Evolutionary conservation across 64 coral and sea anemone species (phyloP).

Genomic region (Montipora capricornis): DNA sequence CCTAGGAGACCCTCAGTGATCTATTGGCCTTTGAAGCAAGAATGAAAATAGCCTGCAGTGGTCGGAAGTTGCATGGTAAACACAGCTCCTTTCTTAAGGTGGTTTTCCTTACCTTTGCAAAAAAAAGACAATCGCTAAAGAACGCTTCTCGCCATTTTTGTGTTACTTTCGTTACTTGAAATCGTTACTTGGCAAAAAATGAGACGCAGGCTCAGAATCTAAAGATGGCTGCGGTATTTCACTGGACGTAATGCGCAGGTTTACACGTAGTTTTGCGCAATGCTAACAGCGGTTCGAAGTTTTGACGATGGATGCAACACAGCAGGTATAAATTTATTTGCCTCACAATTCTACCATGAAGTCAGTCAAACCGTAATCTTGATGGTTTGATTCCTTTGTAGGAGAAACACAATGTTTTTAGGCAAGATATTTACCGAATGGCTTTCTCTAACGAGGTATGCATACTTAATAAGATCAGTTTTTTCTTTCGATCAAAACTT

Average conservation of each 20-base stretch:
- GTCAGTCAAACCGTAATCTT: not conserved
- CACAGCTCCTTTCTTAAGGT: no score
- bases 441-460: slow-evolving; percentile 17
- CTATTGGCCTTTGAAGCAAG: no score
- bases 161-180: no score
- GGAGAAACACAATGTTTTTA: slow-evolving; percentile 37
- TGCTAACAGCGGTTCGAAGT: not conserved
- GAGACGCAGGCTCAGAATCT: not conserved
- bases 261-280: not conserved
- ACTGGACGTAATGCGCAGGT: not conserved
- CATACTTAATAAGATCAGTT: not conserved
- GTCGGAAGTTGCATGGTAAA: no score
- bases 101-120: no score
- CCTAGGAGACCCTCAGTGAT: no score
- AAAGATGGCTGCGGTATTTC: not conserved
- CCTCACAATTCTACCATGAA: not conserved
- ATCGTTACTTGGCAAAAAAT: not conserved
- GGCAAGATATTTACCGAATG: slow-evolving; percentile 6
- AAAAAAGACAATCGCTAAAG: no score
- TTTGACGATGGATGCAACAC: slow-evolving; percentile 14
- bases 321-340: slow-evolving; percentile 4
- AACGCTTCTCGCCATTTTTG: no score
- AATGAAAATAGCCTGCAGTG: no score
- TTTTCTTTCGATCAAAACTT: no score
- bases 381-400: not conserved